Base-by-base conservation (phyloP, 53 echinoderm and acorn worm genomes). In the Holothuria scabra region DNA sequence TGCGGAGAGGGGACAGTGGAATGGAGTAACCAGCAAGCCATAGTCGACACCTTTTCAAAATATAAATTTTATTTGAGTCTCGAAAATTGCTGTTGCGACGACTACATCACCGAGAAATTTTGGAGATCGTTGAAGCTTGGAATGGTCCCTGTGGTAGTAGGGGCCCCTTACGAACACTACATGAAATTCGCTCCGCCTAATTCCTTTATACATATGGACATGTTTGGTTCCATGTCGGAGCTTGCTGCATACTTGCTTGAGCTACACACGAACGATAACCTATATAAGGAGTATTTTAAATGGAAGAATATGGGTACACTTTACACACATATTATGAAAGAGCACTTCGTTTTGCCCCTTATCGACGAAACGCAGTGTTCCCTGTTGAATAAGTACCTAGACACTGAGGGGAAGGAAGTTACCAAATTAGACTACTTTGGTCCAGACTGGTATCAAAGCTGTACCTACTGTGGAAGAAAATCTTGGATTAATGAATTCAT, bases 71-170 rank as follows among this genome's bases (percentile, higher is more conserved):
- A 78, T 58, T 20, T 78, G 28, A 78, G 78, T 31, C 78, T 78
- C 33, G 78, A 78, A 58, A 78, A 78, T 31, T 78, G 78, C 33
- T 78, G 78, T 58, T 78, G 78, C 58, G 78, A 78, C 31, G 78
- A 78, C 25, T 78, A 78, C 78, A 78, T 78, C 78, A 78, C 78
- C 28, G 78, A 78, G 32, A 78, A 78, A 32, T 78, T 78, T 78
- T 78, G 78, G 78, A 26, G 78, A 32, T 78, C 78, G 7, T 57
- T 78, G 78, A 78, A 78, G 78, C 52, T 78, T 31, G 78, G 78
- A 12, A 78, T 78, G 78, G 78, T 78, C 48, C 78, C 78, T 56
- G 78, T 78, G 57, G 78, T 78, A 14, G 78, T 78, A 12, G 78
- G 78, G 28, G 78, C 78, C 6, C 78, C 78, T 5, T 78, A 78